Base-by-base conservation (phyloP, 1,140 invertebrate genomes). In the Drosophila pectinifera region DNA sequence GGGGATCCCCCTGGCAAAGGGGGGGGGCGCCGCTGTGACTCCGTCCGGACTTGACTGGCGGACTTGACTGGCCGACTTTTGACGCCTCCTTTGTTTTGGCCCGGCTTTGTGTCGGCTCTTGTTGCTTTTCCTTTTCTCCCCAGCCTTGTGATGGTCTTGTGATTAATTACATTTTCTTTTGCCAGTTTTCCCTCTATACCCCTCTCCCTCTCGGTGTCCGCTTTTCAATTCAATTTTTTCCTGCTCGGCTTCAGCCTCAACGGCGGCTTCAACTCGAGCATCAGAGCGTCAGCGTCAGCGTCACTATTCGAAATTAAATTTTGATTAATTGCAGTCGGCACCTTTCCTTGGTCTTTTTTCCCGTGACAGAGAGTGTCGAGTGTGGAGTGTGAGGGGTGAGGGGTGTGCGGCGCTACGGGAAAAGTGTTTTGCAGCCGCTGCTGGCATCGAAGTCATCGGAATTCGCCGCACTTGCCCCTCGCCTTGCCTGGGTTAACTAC, bases 251-350 rank as follows among this genome's bases (percentile, higher is more conserved):
- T 57, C 38, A 41, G 63, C 72, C 56, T 77, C 73, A 73, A 57
- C 46, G 34, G 43, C 38, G 31, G 63, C 72, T 61, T 77, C 73
- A 73, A 57, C 55, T 72, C 39, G 45, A 76, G 28, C 54, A 62
- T 64, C 69, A 49, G 22, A 59, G 42, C 51, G 69, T 64, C 69
- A 49, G 31, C 73, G 80, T 64, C 61, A 72, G 77, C 82, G 74
- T 81, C 70, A 80, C 78, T 74, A 55, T 88, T 83, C 63, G 79
- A 88, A 86, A 86, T 86, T 86, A 86, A 86, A 86, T 86, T 86
- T 86, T 86, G 83, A 86, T 86, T 86, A 86, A 86, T 86, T 86
- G 83, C 83, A 79, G 75, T 88, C 83, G 83, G 83, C 83, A 86
- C 83, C 83, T 86, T 80, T 83, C 67, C 78, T 68, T 51, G 18